Conservation (phyloP, 2,113 vertebrate genomes). For the Paramormyrops kingsleyae region DNA sequence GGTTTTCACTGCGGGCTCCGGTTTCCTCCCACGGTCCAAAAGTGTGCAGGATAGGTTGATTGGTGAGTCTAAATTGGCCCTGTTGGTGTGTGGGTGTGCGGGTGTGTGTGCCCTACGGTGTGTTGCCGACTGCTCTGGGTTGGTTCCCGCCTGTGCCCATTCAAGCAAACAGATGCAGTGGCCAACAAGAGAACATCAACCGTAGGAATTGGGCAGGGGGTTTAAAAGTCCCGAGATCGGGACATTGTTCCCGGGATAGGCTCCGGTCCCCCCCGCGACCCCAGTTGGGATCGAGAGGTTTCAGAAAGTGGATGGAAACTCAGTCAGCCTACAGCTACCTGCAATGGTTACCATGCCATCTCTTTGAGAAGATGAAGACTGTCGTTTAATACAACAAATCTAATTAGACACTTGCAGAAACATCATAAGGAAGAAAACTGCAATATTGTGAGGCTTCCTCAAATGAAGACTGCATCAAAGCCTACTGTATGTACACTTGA, state of each 20-base stretch:
- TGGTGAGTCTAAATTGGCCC: no score
- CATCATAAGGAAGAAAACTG: neutral
- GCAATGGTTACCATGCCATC: neutral
- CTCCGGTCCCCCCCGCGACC: no score
- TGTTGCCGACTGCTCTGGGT: no score
- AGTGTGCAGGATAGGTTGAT: no score
- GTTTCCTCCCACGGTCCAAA: no score
- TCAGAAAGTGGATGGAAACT: no score
- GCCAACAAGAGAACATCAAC: neutral
- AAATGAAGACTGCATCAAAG: neutral
- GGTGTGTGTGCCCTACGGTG: no score
- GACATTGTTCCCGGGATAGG: no score
- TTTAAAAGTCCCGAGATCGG: neutral
- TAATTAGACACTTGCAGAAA: neutral
- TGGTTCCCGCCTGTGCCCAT: neutral
- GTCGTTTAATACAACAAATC: neutral
- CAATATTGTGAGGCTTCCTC: neutral
- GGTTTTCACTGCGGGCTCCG: no score
- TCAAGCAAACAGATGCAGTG: neutral
- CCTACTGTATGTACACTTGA: neutral
- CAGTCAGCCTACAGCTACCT: neutral
- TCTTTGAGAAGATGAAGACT: neutral
- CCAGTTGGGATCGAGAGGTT: no score
- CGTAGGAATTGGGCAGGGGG: neutral
- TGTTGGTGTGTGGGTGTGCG: no score